Evolutionary conservation across 2,797 vertebrate species (phyloP).

Genomic region (Onychomys arenicola): DNA sequence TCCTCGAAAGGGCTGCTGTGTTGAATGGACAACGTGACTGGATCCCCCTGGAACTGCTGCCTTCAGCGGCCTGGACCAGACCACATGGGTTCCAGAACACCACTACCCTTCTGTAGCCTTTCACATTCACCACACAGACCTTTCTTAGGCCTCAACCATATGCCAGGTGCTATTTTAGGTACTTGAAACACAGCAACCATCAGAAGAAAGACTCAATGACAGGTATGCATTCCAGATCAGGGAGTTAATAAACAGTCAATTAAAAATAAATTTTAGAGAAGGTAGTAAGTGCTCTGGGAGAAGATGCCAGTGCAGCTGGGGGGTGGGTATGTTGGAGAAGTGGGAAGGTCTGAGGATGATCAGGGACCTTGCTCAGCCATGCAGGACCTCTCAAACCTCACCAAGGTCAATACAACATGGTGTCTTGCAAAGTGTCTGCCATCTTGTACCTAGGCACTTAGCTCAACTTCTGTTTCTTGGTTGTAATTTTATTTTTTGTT

Average conservation of each 20-base stretch:
- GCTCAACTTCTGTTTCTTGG: not conserved
- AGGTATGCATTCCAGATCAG: not conserved
- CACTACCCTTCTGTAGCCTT: not conserved
- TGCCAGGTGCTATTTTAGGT: not conserved
- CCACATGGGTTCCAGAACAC: not conserved
- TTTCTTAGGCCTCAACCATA: not conserved
- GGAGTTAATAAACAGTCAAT: not conserved
- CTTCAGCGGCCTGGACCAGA: not conserved
- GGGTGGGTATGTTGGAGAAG: not conserved
- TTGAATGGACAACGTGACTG: not conserved
- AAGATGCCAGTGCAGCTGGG: not conserved
- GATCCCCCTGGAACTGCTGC: rapidly evolving
- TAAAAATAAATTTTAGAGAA: not conserved
- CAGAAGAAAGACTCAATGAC: not conserved
- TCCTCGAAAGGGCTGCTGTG: not conserved
- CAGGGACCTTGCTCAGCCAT: not conserved
- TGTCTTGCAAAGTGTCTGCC: not conserved
- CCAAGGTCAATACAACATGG: not conserved
- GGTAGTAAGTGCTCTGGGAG: not conserved
- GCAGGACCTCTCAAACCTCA: not conserved
- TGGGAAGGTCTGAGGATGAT: not conserved
- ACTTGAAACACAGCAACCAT: not conserved
- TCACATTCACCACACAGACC: not conserved
- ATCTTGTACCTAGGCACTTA: not conserved
- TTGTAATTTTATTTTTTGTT: not conserved